Percentiles rank a stretch among this genome's conserved stretches.
These are phyloP conservation scores for Ailurus styani DNA, from an alignment of 2,113 vertebrate species.

Conservation along the genomic window DNA sequence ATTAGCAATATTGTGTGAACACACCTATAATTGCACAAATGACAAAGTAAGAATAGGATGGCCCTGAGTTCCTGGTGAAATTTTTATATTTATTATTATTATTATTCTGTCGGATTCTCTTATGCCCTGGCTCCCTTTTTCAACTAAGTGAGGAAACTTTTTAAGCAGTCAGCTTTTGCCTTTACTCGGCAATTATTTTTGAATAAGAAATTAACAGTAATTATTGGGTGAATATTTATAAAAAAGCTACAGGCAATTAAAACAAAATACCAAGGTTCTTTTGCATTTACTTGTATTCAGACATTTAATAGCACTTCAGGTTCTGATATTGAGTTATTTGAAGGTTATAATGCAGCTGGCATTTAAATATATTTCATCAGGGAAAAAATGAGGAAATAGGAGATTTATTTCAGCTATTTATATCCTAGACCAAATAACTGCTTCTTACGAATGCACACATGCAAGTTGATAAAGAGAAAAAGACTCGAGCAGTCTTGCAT, in stretches of 20 bases:
- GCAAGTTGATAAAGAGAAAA: slow-evolving; percentile 16
- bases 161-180: not conserved
- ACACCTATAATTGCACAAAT: not conserved
- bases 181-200: slow-evolving; percentile 30
- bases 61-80: not conserved
- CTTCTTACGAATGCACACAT: not conserved
- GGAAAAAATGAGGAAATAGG: slow-evolving; percentile 35
- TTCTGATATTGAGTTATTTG: slow-evolving; percentile 36
- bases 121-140: not conserved
- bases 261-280: slow-evolving; percentile 34
- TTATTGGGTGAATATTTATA: slow-evolving; percentile 35
- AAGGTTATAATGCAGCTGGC: slow-evolving; percentile 28
- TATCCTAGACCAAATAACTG: slow-evolving; percentile 50
- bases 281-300: slow-evolving; percentile 32
- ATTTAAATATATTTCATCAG: slow-evolving; percentile 54
- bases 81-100: not conserved
- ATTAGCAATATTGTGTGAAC: not conserved
- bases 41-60: not conserved
- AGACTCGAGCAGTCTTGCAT: not conserved
- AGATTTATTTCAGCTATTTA: slow-evolving; percentile 55
- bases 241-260: slow-evolving; percentile 3
- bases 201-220: slow-evolving; percentile 32
- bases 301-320: slow-evolving; percentile 1
- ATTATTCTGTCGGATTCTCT: not conserved
- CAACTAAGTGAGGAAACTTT: not conserved